Percentiles rank a stretch among this genome's conserved stretches.
Evolutionary conservation across 2,113 vertebrate species (phyloP).

Genomic region (Piprites chloris): DNA sequence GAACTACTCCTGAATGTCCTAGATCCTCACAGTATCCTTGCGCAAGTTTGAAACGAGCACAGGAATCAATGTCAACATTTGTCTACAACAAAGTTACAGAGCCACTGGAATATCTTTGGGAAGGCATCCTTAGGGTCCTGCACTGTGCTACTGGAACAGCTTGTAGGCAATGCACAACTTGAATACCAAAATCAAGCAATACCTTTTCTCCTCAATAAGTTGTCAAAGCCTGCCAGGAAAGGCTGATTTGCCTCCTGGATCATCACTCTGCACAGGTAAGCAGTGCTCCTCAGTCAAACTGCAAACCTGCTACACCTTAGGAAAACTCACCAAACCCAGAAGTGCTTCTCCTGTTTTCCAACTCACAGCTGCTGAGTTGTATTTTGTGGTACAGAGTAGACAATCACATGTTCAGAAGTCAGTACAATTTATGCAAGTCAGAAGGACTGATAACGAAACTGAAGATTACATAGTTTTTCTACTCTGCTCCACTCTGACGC

Average conservation of each 20-base stretch:
- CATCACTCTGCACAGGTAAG: neutral
- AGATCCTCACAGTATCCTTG: neutral
- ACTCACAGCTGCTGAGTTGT: neutral
- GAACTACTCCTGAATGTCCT: neutral
- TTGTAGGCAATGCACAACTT: neutral
- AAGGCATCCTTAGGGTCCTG: neutral
- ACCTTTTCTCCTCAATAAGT: neutral
- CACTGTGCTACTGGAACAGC: neutral
- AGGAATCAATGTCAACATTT: neutral
- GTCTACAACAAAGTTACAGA: neutral
- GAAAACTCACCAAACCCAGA: neutral
- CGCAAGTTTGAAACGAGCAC: neutral
- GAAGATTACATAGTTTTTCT: neutral
- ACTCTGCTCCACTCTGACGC: neutral
- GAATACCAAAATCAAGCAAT: neutral
- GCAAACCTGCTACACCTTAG: neutral
- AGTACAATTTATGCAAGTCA: neutral
- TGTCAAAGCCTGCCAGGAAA: neutral
- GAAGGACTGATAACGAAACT: neutral
- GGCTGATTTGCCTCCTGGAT: neutral
- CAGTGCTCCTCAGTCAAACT: neutral
- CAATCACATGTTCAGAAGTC: neutral
- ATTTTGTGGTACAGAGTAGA: neutral
- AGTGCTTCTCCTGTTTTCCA: neutral
- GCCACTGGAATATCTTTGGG: neutral